Evolutionary conservation across 2,888 invertebrate species (phyloP).

Genomic region (Drosophila melanosoma): DNA sequence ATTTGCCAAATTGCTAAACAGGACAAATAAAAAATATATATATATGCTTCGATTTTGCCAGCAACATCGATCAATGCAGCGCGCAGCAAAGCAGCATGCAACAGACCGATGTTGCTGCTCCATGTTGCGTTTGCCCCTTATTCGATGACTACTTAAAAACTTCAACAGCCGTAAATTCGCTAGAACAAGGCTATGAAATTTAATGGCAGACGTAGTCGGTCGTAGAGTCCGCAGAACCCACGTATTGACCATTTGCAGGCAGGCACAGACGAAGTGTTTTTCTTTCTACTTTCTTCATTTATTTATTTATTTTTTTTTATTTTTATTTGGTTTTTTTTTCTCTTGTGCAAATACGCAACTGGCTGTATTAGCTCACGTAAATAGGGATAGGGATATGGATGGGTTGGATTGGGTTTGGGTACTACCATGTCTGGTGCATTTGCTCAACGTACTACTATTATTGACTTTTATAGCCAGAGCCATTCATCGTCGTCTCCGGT

Average conservation of each 20-base stretch:
- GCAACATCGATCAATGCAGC: constrained; percentile 30
- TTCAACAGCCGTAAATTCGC: constrained; percentile 75
- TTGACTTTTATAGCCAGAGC: constrained; percentile 72
- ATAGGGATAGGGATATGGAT: neutral
- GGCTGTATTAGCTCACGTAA: constrained; percentile 79
- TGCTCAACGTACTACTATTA: constrained; percentile 53
- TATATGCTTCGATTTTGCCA: neutral
- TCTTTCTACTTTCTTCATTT: neutral
- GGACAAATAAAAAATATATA: neutral
- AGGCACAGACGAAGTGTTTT: constrained; percentile 1
- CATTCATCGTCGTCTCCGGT: constrained; percentile 39
- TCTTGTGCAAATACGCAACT: constrained; percentile 68
- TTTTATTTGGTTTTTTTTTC: neutral
- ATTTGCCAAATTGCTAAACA: neutral
- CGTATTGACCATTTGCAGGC: constrained; percentile 55
- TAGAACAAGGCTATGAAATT: constrained; percentile 74
- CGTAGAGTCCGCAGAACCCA: constrained; percentile 30
- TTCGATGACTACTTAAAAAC: constrained; percentile 64
- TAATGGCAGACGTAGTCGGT: too few relatives aligned
- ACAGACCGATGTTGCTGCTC: constrained; percentile 4
- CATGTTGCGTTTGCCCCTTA: constrained; percentile 1
- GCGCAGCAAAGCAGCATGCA: neutral
- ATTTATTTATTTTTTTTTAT: neutral
- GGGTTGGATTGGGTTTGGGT: too few relatives aligned
- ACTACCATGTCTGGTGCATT: constrained; percentile 33